Percentiles rank a stretch among this genome's conserved stretches.
Conservation (phyloP, 2,888 invertebrate genomes). For the Nipponacmea schrenckii region DNA sequence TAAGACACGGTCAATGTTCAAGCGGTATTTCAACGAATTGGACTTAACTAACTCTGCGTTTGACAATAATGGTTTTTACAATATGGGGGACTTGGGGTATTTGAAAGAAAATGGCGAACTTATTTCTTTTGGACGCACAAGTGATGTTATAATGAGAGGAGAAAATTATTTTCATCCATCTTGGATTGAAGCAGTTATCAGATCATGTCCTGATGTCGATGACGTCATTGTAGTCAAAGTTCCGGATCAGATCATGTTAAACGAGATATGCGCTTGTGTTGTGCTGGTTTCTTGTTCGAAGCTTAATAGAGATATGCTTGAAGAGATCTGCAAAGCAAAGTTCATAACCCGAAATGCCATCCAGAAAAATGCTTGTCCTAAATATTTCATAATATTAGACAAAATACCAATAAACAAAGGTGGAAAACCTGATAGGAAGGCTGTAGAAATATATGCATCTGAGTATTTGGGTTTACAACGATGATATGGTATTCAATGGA, state of each 20-base stretch:
- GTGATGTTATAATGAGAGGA: slow-evolving; percentile 19
- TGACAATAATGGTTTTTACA: slow-evolving; percentile 16
- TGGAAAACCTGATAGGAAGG: not conserved
- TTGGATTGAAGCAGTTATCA: slow-evolving; percentile 18
- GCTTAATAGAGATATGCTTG: too few relatives aligned
- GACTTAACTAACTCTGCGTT: slow-evolving; percentile 12
- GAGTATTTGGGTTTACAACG: not conserved
- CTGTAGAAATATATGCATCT: not conserved
- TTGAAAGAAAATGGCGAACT: slow-evolving; percentile 12
- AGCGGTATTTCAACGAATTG: not conserved
- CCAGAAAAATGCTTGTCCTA: not conserved
- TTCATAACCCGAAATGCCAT: too few relatives aligned
- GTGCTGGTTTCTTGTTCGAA: not conserved
- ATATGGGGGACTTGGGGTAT: slow-evolving; percentile 13
- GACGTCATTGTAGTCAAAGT: slow-evolving; percentile 20
- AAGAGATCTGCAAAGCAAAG: too few relatives aligned
- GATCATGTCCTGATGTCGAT: slow-evolving; percentile 15
- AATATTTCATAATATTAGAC: not conserved
- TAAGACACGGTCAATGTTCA: too few relatives aligned
- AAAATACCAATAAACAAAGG: not conserved
- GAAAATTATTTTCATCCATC: slow-evolving; percentile 19
- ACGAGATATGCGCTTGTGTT: slow-evolving; percentile 23
- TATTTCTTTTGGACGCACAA: slow-evolving; percentile 5
- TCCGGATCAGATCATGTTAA: slow-evolving; percentile 11
- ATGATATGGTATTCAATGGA: too few relatives aligned